A percentile compares a stretch with the other conserved stretches of the same genome.
Conservation (phyloP, 1,140 invertebrate species). For the Magallana ariakensis region DNA sequence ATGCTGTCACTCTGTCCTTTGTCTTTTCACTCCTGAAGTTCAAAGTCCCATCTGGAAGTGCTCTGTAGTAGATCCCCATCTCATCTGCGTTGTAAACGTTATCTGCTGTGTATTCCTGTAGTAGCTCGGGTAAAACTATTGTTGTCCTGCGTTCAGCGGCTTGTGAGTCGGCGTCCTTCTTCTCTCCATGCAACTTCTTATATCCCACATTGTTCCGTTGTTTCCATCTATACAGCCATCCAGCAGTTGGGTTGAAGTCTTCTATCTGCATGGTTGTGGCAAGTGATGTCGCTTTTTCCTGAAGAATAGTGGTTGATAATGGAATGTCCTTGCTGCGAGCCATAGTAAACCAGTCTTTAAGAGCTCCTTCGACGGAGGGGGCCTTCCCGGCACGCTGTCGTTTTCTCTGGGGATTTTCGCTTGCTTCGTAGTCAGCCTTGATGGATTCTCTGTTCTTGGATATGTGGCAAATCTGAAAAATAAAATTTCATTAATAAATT, state of each 20-base stretch:
- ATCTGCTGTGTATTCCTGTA: slow-evolving; percentile 73
- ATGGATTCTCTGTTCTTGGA: slow-evolving; percentile 53
- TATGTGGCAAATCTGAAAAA: slow-evolving; percentile 7
- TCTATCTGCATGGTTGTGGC: slow-evolving; percentile 60
- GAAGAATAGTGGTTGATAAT: slow-evolving; percentile 58
- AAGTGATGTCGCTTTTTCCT: slow-evolving; percentile 65
- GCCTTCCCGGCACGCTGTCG: slow-evolving; percentile 58
- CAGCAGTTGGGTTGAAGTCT: slow-evolving; percentile 71
- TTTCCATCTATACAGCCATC: slow-evolving; percentile 72
- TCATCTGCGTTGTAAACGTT: slow-evolving; percentile 81
- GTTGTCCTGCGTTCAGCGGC: slow-evolving; percentile 49
- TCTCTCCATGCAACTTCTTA: slow-evolving; percentile 51
- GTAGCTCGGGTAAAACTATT: slow-evolving; percentile 50
- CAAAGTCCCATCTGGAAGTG: slow-evolving; percentile 78
- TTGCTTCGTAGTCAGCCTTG: slow-evolving; percentile 38
- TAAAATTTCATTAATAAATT: too few relatives aligned
- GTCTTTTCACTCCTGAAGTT: slow-evolving; percentile 71
- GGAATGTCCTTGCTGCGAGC: slow-evolving; percentile 48
- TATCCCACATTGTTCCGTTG: slow-evolving; percentile 61
- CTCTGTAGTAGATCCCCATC: slow-evolving; percentile 80
- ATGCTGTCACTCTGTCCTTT: slow-evolving; percentile 51
- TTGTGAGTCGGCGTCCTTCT: slow-evolving; percentile 50
- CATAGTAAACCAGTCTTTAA: slow-evolving; percentile 51
- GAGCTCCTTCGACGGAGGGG: slow-evolving; percentile 54
- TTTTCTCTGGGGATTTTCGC: slow-evolving; percentile 54